Evolutionary conservation across 2,888 invertebrate genomes (phyloP).

Genomic region (Drosophila incognita): DNA sequence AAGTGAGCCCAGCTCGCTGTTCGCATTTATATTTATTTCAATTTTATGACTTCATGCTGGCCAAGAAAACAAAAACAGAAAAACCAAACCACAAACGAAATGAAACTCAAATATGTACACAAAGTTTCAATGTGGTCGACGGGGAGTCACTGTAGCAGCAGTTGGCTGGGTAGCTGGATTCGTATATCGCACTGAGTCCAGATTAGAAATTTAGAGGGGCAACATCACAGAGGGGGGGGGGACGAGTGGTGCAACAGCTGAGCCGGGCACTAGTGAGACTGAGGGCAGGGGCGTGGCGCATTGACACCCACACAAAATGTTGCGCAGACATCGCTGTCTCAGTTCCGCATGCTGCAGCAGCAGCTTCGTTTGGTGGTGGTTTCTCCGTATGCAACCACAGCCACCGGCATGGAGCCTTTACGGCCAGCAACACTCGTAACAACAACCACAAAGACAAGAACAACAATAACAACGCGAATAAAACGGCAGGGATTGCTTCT

Average conservation of each 20-base stretch:
- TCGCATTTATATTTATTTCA: slow-evolving; percentile 78
- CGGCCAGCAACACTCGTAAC: slow-evolving; percentile 37
- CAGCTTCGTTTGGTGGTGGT: slow-evolving; percentile 60
- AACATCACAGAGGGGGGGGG: slow-evolving; percentile 47
- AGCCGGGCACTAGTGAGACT: slow-evolving; percentile 40
- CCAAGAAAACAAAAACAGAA: slow-evolving; percentile 69
- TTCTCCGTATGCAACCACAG: slow-evolving; percentile 71
- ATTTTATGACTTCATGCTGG: slow-evolving; percentile 79
- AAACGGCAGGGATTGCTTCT: slow-evolving; percentile 44
- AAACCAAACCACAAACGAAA: slow-evolving; percentile 73
- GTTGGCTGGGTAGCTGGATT: slow-evolving; percentile 6
- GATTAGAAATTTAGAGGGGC: slow-evolving; percentile 76
- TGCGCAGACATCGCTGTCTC: slow-evolving; percentile 57
- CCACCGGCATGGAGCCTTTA: slow-evolving; percentile 44
- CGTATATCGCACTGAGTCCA: slow-evolving; percentile 52
- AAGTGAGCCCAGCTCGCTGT: slow-evolving; percentile 55
- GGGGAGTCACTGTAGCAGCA: slow-evolving; percentile 23
- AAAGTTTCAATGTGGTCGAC: slow-evolving; percentile 68
- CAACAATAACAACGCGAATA: slow-evolving; percentile 22
- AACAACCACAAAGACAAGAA: slow-evolving; percentile 23
- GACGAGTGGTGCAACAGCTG: slow-evolving; percentile 23
- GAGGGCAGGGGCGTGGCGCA: slow-evolving; percentile 69
- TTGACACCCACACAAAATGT: slow-evolving; percentile 58
- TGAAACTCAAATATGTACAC: slow-evolving; percentile 80
- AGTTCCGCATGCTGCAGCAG: slow-evolving; percentile 25